phyloP scores from a whole-genome alignment of 2,113 vertebrate species.

The Asarcornis scutulata region DNA sequence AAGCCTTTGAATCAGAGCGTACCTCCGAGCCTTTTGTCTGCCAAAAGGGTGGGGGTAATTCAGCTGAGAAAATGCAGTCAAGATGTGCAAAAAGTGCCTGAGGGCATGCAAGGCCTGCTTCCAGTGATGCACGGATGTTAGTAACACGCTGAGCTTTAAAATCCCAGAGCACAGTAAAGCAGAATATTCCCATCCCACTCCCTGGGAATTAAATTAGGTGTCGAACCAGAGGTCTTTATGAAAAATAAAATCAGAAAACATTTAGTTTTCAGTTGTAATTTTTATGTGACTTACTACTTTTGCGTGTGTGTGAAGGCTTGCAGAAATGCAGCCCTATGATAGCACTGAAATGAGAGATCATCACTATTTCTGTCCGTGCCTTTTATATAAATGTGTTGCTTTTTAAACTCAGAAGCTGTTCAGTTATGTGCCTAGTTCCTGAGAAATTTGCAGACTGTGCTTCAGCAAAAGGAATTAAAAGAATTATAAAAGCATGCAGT shows the following conservation, averaged over 20 bases:
- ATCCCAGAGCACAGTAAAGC: not conserved
- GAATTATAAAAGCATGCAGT: not conserved
- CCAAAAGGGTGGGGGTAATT: conserved; percentile 34
- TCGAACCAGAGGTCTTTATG: conserved; percentile 8
- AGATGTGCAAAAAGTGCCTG: conserved; percentile 28
- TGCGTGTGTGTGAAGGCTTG: not conserved
- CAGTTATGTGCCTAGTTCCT: not conserved
- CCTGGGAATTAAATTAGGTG: conserved; percentile 35
- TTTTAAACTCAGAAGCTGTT: not conserved
- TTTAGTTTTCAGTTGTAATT: not conserved
- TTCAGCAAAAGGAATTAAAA: not conserved
- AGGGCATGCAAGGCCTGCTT: conserved; percentile 16
- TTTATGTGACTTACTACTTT: not conserved
- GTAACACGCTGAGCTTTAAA: conserved; percentile 38
- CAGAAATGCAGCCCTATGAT: not conserved
- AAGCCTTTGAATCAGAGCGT: conserved; percentile 36
- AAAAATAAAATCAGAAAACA: not conserved
- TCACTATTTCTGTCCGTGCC: not conserved
- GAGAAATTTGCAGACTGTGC: not conserved
- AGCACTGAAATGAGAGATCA: not conserved
- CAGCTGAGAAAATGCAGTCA: conserved; percentile 42
- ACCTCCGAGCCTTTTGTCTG: conserved; percentile 49
- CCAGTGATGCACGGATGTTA: conserved; percentile 51
- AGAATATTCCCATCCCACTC: conserved; percentile 30
- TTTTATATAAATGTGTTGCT: not conserved